A percentile compares a stretch with the other conserved stretches of the same genome.
Evolutionary conservation across 2,888 invertebrate genomes (phyloP).

Genomic region (Erynnis tages): DNA sequence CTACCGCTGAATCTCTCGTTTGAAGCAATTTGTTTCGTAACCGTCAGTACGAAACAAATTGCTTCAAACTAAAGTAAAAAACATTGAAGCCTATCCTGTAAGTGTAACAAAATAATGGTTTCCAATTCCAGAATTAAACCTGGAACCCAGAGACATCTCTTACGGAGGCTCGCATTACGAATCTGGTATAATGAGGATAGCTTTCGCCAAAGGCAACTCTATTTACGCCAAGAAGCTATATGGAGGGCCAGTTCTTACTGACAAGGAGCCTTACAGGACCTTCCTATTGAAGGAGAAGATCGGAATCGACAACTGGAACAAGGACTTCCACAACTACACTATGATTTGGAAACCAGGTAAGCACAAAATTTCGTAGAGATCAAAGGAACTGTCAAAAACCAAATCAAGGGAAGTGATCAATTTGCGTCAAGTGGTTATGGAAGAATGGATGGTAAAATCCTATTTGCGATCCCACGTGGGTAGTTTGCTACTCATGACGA

Average conservation of each 20-base stretch:
- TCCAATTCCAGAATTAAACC: slow-evolving; percentile 80
- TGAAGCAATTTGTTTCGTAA: too few relatives aligned
- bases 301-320: slow-evolving; percentile 76
- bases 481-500: too few relatives aligned
- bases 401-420: too few relatives aligned
- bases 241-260: slow-evolving; percentile 63
- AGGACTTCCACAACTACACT: slow-evolving; percentile 85
- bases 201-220: slow-evolving; percentile 85
- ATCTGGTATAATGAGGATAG: slow-evolving; percentile 88
- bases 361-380: not conserved
- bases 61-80: too few relatives aligned
- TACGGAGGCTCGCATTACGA: slow-evolving; percentile 83
- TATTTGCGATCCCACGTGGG: too few relatives aligned
- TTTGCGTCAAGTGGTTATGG: too few relatives aligned
- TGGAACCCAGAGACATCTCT: slow-evolving; percentile 84
- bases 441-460: too few relatives aligned
- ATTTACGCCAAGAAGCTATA: slow-evolving; percentile 57
- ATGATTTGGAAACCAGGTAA: slow-evolving; percentile 85
- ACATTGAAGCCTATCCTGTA: too few relatives aligned
- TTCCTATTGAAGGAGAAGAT: slow-evolving; percentile 57
- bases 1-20: too few relatives aligned
- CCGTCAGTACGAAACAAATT: too few relatives aligned
- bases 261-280: slow-evolving; percentile 67
- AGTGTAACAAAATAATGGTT: too few relatives aligned
- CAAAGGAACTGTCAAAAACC: not conserved